Evolutionary conservation across 2,113 vertebrate genomes (phyloP), one percentile per base, ranked within the genome.

Genomic region (Cichladusa arquata): DNA sequence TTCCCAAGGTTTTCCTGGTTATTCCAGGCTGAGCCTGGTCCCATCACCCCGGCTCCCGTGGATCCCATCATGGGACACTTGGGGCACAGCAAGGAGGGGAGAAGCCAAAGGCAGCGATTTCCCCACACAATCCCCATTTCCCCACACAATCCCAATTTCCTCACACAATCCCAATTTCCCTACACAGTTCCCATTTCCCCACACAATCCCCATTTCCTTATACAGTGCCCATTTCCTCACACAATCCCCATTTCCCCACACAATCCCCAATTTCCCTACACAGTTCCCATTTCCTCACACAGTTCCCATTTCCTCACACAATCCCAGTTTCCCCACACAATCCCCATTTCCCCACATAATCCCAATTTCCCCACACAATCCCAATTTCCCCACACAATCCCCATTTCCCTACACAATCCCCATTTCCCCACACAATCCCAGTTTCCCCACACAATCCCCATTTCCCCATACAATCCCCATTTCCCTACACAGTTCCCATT

Each of bases 401-500:
- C 45, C 45, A 47, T 47, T 47, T 47, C 45, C 45, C 12, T 18
- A n/a, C 19, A 24, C 22, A 45, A 10, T 45, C 14, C 44, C 44
- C 44, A 44, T 18, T 44, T 44, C 16, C n/a, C 9, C 8, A n/a
- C 26, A 4, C 36, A 33, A 4, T 19, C 6, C 38, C 0, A 0
- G 56, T 34, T 48, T 34, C 65, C 50, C 5, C 0, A 7, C n/a
- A 3, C 19, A 70, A 12, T n/a, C 45, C 16, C 2, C 36, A 36
- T 8, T 36, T 36, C 36, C 36, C 36, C 36, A 36, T 9, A 36
- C 36, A 36, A 36, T 8, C 36, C 36, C 36, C 36, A 36, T 8
- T 36, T 36, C 36, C 36, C 36, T 8, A 36, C 36, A 36, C 36
- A 36, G 15, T 42, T 15, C 58, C 58, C 34, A 61, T 38, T 56